These are phyloP conservation scores for Piscicola geometra DNA, from an alignment of 2,888 invertebrate species.

Conservation along the genomic window DNA sequence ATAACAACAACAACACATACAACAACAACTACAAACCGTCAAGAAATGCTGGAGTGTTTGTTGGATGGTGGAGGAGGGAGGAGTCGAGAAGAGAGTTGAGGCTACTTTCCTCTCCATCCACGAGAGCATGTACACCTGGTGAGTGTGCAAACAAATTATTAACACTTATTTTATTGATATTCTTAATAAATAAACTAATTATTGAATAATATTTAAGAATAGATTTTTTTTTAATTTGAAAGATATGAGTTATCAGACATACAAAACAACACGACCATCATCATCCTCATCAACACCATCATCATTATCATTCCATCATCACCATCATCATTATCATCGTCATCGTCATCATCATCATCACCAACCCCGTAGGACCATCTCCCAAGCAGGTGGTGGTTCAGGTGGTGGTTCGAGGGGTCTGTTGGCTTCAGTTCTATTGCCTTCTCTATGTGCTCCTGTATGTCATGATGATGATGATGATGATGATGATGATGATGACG, in stretches of 20 bases:
- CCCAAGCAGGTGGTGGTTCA: constrained; percentile 68
- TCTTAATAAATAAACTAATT: not conserved
- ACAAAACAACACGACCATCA: not conserved
- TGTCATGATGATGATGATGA: no score
- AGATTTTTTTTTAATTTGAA: not conserved
- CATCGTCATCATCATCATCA: constrained; percentile 22
- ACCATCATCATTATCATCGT: no score
- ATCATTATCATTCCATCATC: not conserved
- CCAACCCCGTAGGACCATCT: constrained; percentile 66
- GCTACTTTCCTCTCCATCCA: constrained; percentile 69
- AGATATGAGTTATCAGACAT: not conserved
- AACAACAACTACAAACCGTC: constrained; percentile 44
- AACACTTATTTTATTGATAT: not conserved
- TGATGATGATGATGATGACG: no score
- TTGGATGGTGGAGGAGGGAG: constrained; percentile 63
- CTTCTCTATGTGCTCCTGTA: constrained; percentile 63
- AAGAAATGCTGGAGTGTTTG: constrained; percentile 61
- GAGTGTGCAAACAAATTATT: not conserved
- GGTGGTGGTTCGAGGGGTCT: constrained; percentile 65
- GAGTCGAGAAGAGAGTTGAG: constrained; percentile 63
- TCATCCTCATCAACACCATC: not conserved
- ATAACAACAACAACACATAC: not conserved
- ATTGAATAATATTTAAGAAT: not conserved
- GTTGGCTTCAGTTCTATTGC: constrained; percentile 63
- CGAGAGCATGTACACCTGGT: constrained; percentile 61